phyloP scores from a whole-genome alignment of 2,797 vertebrate species.

The Halcyon leucocephala region DNA sequence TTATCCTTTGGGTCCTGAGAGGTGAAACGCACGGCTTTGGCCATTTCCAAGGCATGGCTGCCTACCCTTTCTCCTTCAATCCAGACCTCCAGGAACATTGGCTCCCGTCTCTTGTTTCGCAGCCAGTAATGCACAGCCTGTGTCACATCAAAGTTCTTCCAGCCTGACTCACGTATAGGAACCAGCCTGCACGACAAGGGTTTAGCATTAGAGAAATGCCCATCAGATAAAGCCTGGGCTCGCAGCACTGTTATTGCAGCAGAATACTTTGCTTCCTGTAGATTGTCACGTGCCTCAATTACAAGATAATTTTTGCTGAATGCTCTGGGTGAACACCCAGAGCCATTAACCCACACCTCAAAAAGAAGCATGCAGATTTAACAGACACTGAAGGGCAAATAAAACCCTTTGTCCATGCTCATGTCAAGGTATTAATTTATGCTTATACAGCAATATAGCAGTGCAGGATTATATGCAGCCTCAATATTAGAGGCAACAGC shows the following conservation, averaged over 20 bases:
- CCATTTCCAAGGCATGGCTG: constrained; percentile 87
- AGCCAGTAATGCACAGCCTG: constrained; percentile 95
- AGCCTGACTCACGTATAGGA: constrained; percentile 88
- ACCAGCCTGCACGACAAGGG: constrained; percentile 81
- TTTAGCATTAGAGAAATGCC: not conserved
- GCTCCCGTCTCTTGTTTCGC: constrained; percentile 76
- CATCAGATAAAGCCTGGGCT: not conserved
- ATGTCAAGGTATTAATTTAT: not conserved
- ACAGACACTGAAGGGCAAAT: not conserved
- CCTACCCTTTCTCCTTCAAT: constrained; percentile 92
- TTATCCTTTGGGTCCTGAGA: constrained; percentile 86
- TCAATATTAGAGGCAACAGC: rapidly evolving
- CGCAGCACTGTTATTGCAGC: rapidly evolving
- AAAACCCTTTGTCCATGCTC: not conserved
- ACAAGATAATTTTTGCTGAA: not conserved
- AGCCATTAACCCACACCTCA: not conserved
- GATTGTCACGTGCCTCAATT: not conserved
- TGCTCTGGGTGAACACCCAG: not conserved
- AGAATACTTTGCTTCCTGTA: not conserved
- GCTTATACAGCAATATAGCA: not conserved
- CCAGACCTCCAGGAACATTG: constrained; percentile 93
- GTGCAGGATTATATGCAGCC: not conserved
- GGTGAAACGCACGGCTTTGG: constrained; percentile 88
- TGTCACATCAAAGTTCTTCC: constrained; percentile 96
- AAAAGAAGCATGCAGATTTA: not conserved